Evolutionary conservation across 2,888 invertebrate genomes (phyloP).

Genomic region (Saturnia pavonia): DNA sequence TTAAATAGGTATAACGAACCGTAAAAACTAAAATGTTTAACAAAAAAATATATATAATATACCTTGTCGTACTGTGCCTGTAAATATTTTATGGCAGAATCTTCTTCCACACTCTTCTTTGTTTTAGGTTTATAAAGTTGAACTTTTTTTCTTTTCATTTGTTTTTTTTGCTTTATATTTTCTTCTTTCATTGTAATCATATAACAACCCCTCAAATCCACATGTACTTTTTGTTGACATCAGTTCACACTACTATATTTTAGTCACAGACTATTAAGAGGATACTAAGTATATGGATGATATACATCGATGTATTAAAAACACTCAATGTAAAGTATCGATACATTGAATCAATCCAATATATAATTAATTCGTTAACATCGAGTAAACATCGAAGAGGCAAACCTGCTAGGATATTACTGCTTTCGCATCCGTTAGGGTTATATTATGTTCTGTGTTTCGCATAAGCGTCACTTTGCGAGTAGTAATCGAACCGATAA

Average conservation of each 20-base stretch:
- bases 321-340: too few relatives aligned
- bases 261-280: too few relatives aligned
- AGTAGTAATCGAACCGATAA: too few relatives aligned
- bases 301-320: too few relatives aligned
- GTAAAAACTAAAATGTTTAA: neutral
- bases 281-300: too few relatives aligned
- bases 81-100: conserved; percentile 76
- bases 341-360: too few relatives aligned
- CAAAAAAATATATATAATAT: conserved; percentile 19
- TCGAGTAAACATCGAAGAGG: too few relatives aligned
- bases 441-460: too few relatives aligned
- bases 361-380: too few relatives aligned
- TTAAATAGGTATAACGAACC: neutral
- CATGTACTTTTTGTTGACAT: conserved; percentile 20
- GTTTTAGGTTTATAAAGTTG: conserved; percentile 71
- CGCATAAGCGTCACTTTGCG: too few relatives aligned
- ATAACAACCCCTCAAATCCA: neutral
- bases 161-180: conserved; percentile 39
- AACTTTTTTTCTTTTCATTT: conserved; percentile 56
- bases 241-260: neutral
- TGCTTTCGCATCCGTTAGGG: too few relatives aligned
- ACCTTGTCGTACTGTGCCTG: conserved; percentile 76
- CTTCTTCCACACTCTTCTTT: conserved; percentile 71
- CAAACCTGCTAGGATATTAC: too few relatives aligned
- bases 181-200: conserved; percentile 52